Evolutionary conservation across 2,888 invertebrate genomes (phyloP).

Genomic region (Drosophila cognata): DNA sequence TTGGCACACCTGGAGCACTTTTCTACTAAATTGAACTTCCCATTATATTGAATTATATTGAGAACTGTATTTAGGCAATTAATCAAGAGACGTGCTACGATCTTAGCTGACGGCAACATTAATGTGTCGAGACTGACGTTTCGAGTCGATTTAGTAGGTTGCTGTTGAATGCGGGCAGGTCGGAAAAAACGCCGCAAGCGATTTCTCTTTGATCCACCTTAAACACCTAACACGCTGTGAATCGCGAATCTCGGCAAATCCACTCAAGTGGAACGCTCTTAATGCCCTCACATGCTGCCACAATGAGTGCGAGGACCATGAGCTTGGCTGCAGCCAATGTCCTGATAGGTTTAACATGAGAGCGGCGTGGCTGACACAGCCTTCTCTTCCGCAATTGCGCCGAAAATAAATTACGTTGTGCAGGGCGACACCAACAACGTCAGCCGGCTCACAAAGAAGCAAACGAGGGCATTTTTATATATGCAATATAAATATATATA

Average conservation of each 20-base stretch:
- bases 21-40: background rate
- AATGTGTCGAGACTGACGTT: constrained; percentile 42
- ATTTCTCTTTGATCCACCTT: constrained; percentile 72
- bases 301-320: constrained; percentile 4
- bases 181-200: constrained; percentile 46
- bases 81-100: constrained; percentile 25
- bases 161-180: background rate
- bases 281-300: constrained; percentile 59
- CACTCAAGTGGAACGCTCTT: constrained; percentile 73
- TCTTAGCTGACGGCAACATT: constrained; percentile 55
- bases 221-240: constrained; percentile 73
- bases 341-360: constrained; percentile 48
- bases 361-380: constrained; percentile 40
- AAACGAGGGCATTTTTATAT: constrained; percentile 44
- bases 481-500: background rate
- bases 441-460: constrained; percentile 42
- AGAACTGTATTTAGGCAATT: constrained; percentile 2
- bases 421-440: constrained; percentile 47
- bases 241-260: constrained; percentile 70
- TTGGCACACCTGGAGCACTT: background rate
- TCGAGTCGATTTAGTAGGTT: constrained; percentile 13
- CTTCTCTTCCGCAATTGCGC: constrained; percentile 56
- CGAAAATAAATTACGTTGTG: constrained; percentile 70
- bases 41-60: background rate
- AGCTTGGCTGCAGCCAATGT: constrained; percentile 27